A percentile compares a stretch with the other conserved stretches of the same genome.
Evolutionary conservation across 2,113 vertebrate genomes (phyloP).

Genomic region (Dinomys branickii): DNA sequence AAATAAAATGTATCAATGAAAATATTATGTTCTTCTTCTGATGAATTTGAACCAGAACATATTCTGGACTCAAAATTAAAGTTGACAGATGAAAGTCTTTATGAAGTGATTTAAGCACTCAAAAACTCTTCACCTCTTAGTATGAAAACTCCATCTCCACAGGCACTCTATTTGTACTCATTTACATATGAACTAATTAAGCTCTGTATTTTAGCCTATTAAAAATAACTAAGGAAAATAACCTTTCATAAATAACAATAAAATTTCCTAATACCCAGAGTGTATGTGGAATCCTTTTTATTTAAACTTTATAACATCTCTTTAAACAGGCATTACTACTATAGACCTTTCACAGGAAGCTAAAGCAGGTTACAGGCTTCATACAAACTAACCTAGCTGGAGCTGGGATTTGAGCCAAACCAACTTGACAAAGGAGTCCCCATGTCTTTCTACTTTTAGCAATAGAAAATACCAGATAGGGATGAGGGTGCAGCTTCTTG

Average conservation of each 20-base stretch:
- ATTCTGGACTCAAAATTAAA: constrained; percentile 56
- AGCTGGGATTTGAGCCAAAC: not conserved
- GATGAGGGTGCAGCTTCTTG: not conserved
- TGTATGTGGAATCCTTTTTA: not conserved
- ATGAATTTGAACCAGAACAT: constrained; percentile 17
- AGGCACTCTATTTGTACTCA: constrained; percentile 64
- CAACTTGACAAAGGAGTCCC: not conserved
- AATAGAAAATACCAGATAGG: not conserved
- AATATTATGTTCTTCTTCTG: not conserved
- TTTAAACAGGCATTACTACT: not conserved
- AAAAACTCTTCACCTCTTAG: constrained; percentile 65
- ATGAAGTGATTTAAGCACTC: constrained; percentile 51
- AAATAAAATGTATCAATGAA: not conserved
- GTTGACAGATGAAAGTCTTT: constrained; percentile 61
- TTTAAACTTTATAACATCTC: constrained; percentile 17
- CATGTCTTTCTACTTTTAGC: not conserved
- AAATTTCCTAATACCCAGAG: not conserved
- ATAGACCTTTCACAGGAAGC: not conserved
- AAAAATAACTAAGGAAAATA: constrained; percentile 32
- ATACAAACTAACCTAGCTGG: not conserved
- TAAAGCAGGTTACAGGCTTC: not conserved
- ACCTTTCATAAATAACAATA: constrained; percentile 4
- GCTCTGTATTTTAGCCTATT: constrained; percentile 64
- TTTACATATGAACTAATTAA: constrained; percentile 67
- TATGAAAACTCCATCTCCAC: constrained; percentile 63